Base-by-base conservation (phyloP, 2,888 invertebrate genomes). In the Oligia fasciuncula region DNA sequence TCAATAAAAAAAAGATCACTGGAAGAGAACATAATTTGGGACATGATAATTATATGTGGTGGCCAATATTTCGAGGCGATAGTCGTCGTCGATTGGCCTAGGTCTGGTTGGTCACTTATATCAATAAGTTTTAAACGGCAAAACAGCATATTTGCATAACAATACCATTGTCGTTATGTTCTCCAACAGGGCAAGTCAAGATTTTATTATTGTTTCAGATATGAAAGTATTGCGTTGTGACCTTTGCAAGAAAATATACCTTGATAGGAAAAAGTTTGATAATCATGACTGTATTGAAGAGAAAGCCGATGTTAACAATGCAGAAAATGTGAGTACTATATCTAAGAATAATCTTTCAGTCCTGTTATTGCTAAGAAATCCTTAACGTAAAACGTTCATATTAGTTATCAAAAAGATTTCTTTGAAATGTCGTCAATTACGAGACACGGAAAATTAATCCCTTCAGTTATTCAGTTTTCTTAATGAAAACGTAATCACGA, bases 171-270 rank as follows among this genome's bases (percentile, higher is more conserved):
- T 17, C 5, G 40, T 17, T 40, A 40, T 40, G 17, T 29, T 29
- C 40, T 43, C 9, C 13, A 74, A 29, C 54, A 29, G 14, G 29
- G 19, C 13, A n/a, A 68, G 29, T 57, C 17, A 71, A n/a, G 11
- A 4, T 71, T 40, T 76, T 60, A 54, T 76, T 79, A 73, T 79
- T 77, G 76, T 95, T 95, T 83, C 91, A 96, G 96, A 94, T 83
- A 90, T 88, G 14, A 94, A 93, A 86, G 89, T 95, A 3, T 84
- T 93, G 17, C 93, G 92, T 81, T 96, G 96, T 87, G 79, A 92
- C 62, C 66, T 92, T n/a, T 96, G 96, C 87, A 95, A 95, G 84
- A 95, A 94, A 88, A 94, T 93, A 90, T 96, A 92, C 89, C 76
- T 95, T n/a, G 94, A 94, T 65, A 93, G 89, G 79, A 91, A 90